These are phyloP conservation scores for Drosophila punjabiensis DNA, from an alignment of 1,140 invertebrate genomes.

Conservation along the genomic window DNA sequence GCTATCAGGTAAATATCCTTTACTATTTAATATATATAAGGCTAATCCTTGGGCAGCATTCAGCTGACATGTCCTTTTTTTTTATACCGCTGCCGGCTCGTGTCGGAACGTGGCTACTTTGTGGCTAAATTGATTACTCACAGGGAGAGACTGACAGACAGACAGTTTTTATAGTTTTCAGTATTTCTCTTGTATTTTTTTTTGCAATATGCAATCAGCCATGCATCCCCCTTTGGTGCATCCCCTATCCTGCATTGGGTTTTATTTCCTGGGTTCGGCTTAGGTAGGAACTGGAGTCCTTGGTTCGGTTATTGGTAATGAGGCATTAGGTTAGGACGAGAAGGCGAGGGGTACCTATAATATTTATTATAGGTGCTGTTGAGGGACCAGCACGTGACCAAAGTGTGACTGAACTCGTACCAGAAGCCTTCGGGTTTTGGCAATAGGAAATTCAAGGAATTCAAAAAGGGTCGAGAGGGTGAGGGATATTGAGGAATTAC, in stretches of 20 bases:
- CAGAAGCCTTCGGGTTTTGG: not conserved
- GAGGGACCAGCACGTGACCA: slow-evolving; percentile 66
- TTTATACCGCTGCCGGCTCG: slow-evolving; percentile 28
- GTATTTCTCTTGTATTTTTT: slow-evolving; percentile 7
- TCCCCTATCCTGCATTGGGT: slow-evolving; percentile 25
- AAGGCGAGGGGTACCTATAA: slow-evolving; percentile 18
- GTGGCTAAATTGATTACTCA: slow-evolving; percentile 81
- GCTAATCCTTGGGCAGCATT: slow-evolving; percentile 76
- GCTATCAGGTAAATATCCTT: slow-evolving; percentile 75
- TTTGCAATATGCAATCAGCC: slow-evolving; percentile 48
- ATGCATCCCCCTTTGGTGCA: slow-evolving; percentile 26
- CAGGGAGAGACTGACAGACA: slow-evolving; percentile 30
- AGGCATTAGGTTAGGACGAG: slow-evolving; percentile 41
- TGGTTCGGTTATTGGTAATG: slow-evolving; percentile 35
- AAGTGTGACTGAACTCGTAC: slow-evolving; percentile 53
- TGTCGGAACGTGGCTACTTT: slow-evolving; percentile 80
- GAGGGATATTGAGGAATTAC: not conserved
- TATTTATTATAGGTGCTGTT: slow-evolving; percentile 51
- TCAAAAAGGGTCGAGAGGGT: not conserved
- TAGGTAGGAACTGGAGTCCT: slow-evolving; percentile 46
- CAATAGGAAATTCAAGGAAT: slow-evolving; percentile 9
- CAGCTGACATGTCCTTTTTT: slow-evolving; percentile 62
- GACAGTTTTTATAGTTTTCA: slow-evolving; percentile 50
- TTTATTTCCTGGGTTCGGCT: slow-evolving; percentile 37
- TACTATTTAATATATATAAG: slow-evolving; percentile 14